phyloP scores from a whole-genome alignment of 2,113 vertebrate genomes.

The Apteryx owenii region DNA sequence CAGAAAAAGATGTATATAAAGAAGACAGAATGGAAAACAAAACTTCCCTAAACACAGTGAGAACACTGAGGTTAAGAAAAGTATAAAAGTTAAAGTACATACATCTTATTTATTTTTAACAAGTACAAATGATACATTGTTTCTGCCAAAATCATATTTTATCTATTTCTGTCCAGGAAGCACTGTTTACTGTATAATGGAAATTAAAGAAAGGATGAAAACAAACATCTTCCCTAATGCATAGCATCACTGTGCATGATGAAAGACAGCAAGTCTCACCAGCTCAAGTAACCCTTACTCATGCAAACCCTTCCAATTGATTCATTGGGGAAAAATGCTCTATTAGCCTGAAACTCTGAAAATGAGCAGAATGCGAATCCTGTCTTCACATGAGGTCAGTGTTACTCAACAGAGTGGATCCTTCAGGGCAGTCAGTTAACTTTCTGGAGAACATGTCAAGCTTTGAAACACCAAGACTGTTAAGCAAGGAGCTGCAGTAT shows the following conservation, averaged over 20 bases:
- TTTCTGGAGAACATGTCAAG: not conserved
- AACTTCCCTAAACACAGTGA: not conserved
- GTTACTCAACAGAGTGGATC: not conserved
- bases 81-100: not conserved
- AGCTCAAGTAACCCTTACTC: conserved; percentile 40
- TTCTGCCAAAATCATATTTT: not conserved
- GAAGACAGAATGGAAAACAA: not conserved
- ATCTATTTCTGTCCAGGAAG: not conserved
- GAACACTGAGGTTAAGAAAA: not conserved
- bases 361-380: conserved; percentile 24
- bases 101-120: not conserved
- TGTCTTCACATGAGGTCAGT: not conserved
- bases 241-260: not conserved
- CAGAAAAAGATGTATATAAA: not conserved
- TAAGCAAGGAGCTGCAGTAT: not conserved
- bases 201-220: conserved; percentile 5
- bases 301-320: conserved; percentile 49
- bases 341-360: conserved; percentile 37
- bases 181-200: not conserved
- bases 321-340: conserved; percentile 20
- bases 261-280: conserved; percentile 32
- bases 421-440: not conserved
- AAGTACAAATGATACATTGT: not conserved
- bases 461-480: not conserved
- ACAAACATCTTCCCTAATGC: conserved; percentile 1